Evolutionary conservation across 2,797 vertebrate genomes (phyloP), one percentile per base, ranked within the genome.

Genomic region (Coccyzus lansbergi): DNA sequence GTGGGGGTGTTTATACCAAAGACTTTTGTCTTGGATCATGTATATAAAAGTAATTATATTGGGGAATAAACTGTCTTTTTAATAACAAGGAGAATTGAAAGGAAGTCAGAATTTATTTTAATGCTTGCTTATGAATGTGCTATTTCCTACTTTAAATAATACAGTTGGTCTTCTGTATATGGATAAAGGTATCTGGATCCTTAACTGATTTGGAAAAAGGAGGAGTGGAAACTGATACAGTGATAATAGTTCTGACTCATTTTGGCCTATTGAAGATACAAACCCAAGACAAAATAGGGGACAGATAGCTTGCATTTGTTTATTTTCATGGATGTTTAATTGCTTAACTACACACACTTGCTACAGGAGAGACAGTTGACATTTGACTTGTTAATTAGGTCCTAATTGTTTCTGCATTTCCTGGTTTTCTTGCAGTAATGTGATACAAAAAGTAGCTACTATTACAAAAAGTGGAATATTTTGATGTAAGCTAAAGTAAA

Each of bases 41-140:
- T 48, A 64, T 5, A 9, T n/a, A 49, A 83, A 95, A 82, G 71
- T 88, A 70, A 71, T 83, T 86, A 38, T 59, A 89, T 86, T 84
- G 52, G 42, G 34, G 51, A 49, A 44, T 49, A 83, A 93, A 77
- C 55, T 92, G 62, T 51, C 12, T 95, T 95, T 87, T 80, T 48
- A 40, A 29, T 48, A 36, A 92, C 24, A 84, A 78, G n/a, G n/a
- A 86, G n/a, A 78, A 44, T 53, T 40, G 40, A 64, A 77, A 60
- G 48, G 38, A 86, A 91, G n/a, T 58, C 40, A 67, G 67, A 63
- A 75, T 93, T 72, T 51, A 29, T 75, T 85, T 85, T 48, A 62
- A 51, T 83, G 28, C 12, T 90, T 95, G 13, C 7, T 34, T 67
- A 34, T 46, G 14, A 55, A 49, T 60, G 19, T 52, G 38, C 36